A percentile compares a stretch with the other conserved stretches of the same genome.
Conservation (phyloP, 35 echinoderm and acorn worm species). For the Acanthaster planci region DNA sequence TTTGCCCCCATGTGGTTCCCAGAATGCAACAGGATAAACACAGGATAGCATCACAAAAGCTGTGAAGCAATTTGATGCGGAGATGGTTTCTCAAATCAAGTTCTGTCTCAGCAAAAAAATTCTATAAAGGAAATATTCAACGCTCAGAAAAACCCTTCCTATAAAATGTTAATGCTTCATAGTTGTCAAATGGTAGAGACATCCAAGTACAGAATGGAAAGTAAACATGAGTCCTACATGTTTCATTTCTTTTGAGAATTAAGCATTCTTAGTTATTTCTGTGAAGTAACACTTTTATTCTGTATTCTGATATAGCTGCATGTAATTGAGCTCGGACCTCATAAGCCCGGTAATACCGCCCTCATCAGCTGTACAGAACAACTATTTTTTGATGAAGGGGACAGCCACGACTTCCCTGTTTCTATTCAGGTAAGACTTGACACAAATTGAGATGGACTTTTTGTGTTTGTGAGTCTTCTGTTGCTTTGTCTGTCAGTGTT, state of each 20-base stretch:
- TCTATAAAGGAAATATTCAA: too few relatives aligned
- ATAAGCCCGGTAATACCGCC: slow-evolving; percentile 65
- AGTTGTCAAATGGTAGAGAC: neutral
- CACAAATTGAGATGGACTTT: neutral
- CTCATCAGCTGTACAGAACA: slow-evolving; percentile 85
- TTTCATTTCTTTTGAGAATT: neutral
- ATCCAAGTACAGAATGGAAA: neutral
- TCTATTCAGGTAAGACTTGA: slow-evolving; percentile 66
- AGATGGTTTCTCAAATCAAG: too few relatives aligned
- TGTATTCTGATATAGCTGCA: slow-evolving; percentile 67
- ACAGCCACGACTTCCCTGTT: slow-evolving; percentile 88
- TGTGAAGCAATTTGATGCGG: too few relatives aligned
- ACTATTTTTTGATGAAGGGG: slow-evolving; percentile 81
- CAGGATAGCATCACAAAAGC: too few relatives aligned
- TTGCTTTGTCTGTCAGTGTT: neutral
- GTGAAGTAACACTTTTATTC: neutral
- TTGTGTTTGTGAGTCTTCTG: slow-evolving; percentile 16
- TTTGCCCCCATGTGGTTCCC: too few relatives aligned
- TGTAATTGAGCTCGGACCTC: slow-evolving; percentile 91
- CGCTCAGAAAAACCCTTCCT: too few relatives aligned
- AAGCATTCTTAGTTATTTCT: too few relatives aligned
- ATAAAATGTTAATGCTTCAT: neutral
- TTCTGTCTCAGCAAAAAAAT: too few relatives aligned
- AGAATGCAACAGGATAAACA: too few relatives aligned
- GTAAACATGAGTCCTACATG: neutral